phyloP scores from a whole-genome alignment of 2,797 vertebrate genomes.

The Mus caroli region DNA sequence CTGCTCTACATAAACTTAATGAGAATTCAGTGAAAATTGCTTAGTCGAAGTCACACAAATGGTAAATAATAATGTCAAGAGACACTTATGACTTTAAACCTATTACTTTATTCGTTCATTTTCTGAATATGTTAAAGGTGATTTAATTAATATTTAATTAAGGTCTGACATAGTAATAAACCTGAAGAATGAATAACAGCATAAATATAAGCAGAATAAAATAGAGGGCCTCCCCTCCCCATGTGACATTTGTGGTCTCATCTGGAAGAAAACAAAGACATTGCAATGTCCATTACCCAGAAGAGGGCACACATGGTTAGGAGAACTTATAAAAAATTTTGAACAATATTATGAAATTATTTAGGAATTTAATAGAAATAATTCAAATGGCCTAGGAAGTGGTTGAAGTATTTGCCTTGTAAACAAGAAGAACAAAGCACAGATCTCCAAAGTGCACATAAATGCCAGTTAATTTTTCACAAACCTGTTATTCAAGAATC shows the following conservation, averaged over 20 bases:
- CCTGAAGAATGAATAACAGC: background rate
- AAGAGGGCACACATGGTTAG: background rate
- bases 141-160: background rate
- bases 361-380: background rate
- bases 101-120: background rate
- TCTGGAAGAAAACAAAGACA: background rate
- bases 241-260: background rate
- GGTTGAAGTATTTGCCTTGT: background rate
- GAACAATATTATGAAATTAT: background rate
- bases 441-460: background rate
- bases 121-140: background rate
- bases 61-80: background rate
- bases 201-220: background rate
- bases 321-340: background rate
- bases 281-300: background rate
- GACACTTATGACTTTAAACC: background rate
- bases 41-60: background rate
- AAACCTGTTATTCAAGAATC: background rate
- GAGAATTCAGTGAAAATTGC: conserved; percentile 11
- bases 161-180: background rate
- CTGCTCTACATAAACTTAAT: background rate
- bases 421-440: background rate
- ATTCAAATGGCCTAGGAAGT: background rate
- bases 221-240: accelerated
- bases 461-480: background rate